Base-by-base conservation (phyloP, 2,797 vertebrate genomes). In the Cyprinodon diabolis region DNA sequence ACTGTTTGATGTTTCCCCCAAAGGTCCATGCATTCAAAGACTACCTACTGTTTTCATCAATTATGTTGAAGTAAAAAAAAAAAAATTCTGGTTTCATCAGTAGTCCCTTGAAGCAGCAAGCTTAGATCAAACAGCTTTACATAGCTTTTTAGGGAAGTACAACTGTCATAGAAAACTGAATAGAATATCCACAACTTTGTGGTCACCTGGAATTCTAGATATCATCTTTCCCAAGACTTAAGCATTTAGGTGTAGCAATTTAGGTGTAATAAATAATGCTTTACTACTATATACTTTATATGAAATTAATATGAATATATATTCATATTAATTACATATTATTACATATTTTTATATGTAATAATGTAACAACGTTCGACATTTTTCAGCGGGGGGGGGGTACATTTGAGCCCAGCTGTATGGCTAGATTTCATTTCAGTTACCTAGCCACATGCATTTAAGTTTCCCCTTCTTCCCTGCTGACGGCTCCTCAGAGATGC, bases 1-100 rank as follows among this genome's bases (percentile, higher is more conserved):
- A 92, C 87, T 87, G 87, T 93, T 94, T 93, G 92, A 95, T 93
- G 91, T 88, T 71, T 55, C 52, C 90, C 91, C 87, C 86, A 75
- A 76, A 82, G 71, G 90, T 73, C 74, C 17, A 51, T 51, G 68
- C 23, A 69, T 92, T 93, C 92, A 94, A 92, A 91, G 91, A 80
- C 78, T 71, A 79, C 81, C 79, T 89, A 67, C 87, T 90, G 89
- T 93, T 94, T 93, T 93, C 88, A 94, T 94, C 91, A 93, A 91
- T 93, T 92, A 94, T 91, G 92, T 91, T 93, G 89, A 93, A 92
- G 87, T 76, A 48, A 54, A 54, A 8, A 86, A 82, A 76, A 72
- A 80, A 78, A 83, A 84, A 86, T 86, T 75, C 81, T 73, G 17
- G 91, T 84, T 86, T 65, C 78, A 74, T 89, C 90, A 84, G 85